These are phyloP conservation scores for Monoplex corrugatus DNA, from an alignment of 2,888 invertebrate species.

Conservation along the genomic window DNA sequence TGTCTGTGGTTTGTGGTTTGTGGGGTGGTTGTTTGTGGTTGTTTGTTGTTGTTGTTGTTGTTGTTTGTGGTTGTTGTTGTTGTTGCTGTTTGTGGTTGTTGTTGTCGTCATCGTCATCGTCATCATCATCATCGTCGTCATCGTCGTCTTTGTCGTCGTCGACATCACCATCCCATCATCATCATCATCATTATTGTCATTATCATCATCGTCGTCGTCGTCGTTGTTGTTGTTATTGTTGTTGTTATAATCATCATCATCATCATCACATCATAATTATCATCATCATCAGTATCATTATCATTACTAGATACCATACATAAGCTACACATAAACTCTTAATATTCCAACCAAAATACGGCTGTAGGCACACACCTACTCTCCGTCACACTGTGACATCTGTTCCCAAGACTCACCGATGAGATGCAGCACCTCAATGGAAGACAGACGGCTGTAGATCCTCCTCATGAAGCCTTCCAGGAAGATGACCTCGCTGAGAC, in stretches of 20 bases:
- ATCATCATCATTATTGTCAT: neutral
- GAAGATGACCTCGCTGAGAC: conserved; percentile 99
- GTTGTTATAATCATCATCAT: neutral
- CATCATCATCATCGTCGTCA: neutral
- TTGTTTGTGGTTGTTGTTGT: too few species aligned
- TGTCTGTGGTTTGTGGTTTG: neutral
- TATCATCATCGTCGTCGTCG: neutral
- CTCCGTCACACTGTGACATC: neutral
- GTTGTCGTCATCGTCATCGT: neutral
- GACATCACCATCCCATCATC: neutral
- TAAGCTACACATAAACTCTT: neutral
- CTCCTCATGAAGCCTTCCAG: conserved; percentile 99
- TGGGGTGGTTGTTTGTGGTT: too few species aligned
- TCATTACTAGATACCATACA: neutral
- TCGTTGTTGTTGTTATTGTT: neutral
- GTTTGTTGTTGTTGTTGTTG: too few species aligned
- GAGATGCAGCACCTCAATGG: conserved; percentile 96
- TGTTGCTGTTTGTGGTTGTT: neutral
- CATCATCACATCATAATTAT: neutral
- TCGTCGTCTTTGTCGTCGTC: neutral
- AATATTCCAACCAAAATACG: neutral
- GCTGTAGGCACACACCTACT: neutral
- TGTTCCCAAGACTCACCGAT: conserved; percentile 86
- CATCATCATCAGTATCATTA: too few species aligned
- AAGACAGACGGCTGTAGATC: conserved; percentile 99